Evolutionary conservation across 2,888 invertebrate genomes (phyloP), one percentile per base, ranked within the genome.

Genomic region (Macrosoma leucophasiata): DNA sequence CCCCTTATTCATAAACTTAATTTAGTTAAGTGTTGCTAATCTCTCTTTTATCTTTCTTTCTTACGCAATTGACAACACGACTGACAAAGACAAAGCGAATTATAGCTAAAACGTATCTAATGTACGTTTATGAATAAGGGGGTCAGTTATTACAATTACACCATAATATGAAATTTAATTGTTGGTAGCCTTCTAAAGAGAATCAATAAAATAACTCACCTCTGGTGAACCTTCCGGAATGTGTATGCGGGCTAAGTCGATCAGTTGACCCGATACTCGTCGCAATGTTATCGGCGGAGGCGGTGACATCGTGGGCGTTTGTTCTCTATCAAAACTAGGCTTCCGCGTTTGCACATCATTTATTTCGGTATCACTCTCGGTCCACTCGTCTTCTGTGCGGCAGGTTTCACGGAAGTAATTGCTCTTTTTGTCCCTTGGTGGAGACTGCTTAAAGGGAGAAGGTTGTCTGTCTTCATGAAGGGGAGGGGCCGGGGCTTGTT

Each of bases 351-450:
- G 60, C 33, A 51, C 33, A 36, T 64, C 65, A n/a, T 58, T 55
- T 32, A 72, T 69, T 27, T 79, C 81, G n/a, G 72, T 63, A 36
- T 81, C 81, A 41, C 82, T 82, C 13, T 81, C 84, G 0, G 85
- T 86, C 72, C 87, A 87, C 53, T 88, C 88, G 39, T 88, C 88
- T 58, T 89, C 88, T 12, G 89, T 88, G 29, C 87, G 87, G 54
- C 89, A 89, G 2, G 89, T 88, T 61, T 89, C 89, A 9, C 84
- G 81, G 55, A 85, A 85, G 50, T 78, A 89, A 45, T 79, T 82
- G 37, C 86, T 84, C 41, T 67, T 52, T 40, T 71, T 69, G 40
- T 69, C 65, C 46, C 61, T 61, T 19, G 58, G 43, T 24, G 62
- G 48, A 0, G 62, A 56, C 3, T 48, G 30, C 34, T 59, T 52